A percentile compares a stretch with the other conserved stretches of the same genome.
phyloP scores from a whole-genome alignment of 2,888 invertebrate genomes.

The Polia nebulosa region DNA sequence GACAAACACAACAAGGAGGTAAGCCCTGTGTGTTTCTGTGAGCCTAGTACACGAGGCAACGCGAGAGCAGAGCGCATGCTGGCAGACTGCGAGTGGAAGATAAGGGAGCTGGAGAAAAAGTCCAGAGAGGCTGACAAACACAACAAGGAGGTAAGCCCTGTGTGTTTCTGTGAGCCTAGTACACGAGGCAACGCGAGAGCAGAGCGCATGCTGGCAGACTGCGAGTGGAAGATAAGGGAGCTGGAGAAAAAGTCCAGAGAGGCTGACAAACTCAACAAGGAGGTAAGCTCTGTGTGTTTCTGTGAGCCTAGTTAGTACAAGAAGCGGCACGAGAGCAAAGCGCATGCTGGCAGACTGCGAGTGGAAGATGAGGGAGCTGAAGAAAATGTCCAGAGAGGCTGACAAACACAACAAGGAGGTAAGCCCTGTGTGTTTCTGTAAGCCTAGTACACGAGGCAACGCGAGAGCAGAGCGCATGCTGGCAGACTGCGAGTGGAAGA shows the following conservation, averaged over 20 bases:
- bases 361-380: constrained; percentile 90
- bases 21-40: neutral
- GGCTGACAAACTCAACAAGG: no score
- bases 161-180: neutral
- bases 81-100: constrained; percentile 96
- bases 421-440: constrained; percentile 44
- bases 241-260: no score
- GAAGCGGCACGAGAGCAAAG: no score
- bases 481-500: constrained; percentile 96
- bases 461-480: constrained; percentile 94
- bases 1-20: constrained; percentile 8
- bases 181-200: no score
- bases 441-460: neutral
- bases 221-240: no score
- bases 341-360: no score
- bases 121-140: constrained; percentile 92
- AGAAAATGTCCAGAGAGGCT: constrained; percentile 93
- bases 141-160: constrained; percentile 88
- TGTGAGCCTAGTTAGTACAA: no score
- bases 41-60: constrained; percentile 88
- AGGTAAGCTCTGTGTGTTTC: no score
- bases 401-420: constrained; percentile 91
- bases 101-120: constrained; percentile 93
- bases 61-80: constrained; percentile 94
- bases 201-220: no score